These are phyloP conservation scores for Drosophila melanosoma DNA, from an alignment of 2,888 invertebrate species.

Conservation along the genomic window DNA sequence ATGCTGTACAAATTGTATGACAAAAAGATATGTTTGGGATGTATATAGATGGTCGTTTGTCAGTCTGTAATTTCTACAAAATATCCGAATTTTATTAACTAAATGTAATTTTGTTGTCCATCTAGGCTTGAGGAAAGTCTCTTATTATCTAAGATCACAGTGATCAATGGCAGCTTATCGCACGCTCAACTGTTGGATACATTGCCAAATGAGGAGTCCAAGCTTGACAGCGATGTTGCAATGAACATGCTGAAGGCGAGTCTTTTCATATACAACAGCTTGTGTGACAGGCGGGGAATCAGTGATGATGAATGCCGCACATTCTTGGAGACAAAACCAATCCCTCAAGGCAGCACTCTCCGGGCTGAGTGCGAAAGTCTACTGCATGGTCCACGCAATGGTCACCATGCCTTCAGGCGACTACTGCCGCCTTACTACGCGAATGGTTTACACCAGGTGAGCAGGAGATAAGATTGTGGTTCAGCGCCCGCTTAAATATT, in stretches of 20 bases:
- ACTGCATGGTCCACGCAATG: conserved; percentile 79
- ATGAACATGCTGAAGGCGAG: conserved; percentile 82
- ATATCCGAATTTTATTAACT: not conserved
- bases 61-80: not conserved
- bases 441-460: conserved; percentile 82
- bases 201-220: conserved; percentile 75
- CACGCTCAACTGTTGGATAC: conserved; percentile 82
- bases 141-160: conserved; percentile 71
- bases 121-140: conserved; percentile 81
- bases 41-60: not conserved
- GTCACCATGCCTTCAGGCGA: conserved; percentile 79
- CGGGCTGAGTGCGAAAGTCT: conserved; percentile 86
- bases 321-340: conserved; percentile 86
- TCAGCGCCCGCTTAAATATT: not conserved
- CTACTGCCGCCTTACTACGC: conserved; percentile 79
- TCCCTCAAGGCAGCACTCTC: conserved; percentile 86
- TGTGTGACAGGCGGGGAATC: conserved; percentile 79
- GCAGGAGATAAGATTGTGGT: not conserved
- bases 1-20: not conserved
- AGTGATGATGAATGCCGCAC: conserved; percentile 88
- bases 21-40: too few relatives aligned
- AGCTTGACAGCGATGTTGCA: conserved; percentile 77
- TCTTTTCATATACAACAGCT: conserved; percentile 74
- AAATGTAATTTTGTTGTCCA: not conserved
- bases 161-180: conserved; percentile 82